A percentile compares a stretch with the other conserved stretches of the same genome.
These are phyloP conservation scores for Stegostoma tigrinum DNA, from an alignment of 2,113 vertebrate genomes.

Conservation along the genomic window DNA sequence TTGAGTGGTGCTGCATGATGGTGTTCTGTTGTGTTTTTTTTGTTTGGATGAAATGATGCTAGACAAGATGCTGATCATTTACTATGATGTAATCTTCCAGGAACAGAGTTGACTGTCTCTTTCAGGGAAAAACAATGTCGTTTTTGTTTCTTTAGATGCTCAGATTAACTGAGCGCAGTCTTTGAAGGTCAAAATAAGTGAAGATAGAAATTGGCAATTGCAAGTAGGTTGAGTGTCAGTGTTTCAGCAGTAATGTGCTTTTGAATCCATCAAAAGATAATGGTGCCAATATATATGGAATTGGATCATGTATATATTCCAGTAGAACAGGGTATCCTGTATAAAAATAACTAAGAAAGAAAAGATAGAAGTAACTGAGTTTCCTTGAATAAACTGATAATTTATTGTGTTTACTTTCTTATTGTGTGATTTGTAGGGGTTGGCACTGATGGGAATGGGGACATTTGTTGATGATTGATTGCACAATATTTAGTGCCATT, in stretches of 20 bases:
- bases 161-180: neutral
- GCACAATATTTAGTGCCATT: too few species aligned
- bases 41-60: neutral
- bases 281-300: too few species aligned
- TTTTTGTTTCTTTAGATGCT: neutral
- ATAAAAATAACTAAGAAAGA: slow-evolving; percentile 30
- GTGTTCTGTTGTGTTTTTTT: neutral
- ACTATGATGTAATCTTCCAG: slow-evolving; percentile 29
- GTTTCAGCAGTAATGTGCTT: neutral
- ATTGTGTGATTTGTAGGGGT: neutral
- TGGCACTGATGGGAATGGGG: neutral
- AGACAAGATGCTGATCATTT: slow-evolving; percentile 7
- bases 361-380: too few species aligned
- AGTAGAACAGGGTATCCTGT: neutral
- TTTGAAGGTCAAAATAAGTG: neutral
- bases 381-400: neutral
- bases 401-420: neutral
- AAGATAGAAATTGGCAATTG: neutral
- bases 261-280: neutral
- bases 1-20: slow-evolving; percentile 9
- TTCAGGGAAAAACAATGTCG: neutral
- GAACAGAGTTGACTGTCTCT: slow-evolving; percentile 12
- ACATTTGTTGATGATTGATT: too few species aligned
- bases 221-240: neutral
- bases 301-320: neutral